These are phyloP conservation scores for Drosophila setifemur DNA, from an alignment of 1,140 invertebrate genomes.

Conservation along the genomic window DNA sequence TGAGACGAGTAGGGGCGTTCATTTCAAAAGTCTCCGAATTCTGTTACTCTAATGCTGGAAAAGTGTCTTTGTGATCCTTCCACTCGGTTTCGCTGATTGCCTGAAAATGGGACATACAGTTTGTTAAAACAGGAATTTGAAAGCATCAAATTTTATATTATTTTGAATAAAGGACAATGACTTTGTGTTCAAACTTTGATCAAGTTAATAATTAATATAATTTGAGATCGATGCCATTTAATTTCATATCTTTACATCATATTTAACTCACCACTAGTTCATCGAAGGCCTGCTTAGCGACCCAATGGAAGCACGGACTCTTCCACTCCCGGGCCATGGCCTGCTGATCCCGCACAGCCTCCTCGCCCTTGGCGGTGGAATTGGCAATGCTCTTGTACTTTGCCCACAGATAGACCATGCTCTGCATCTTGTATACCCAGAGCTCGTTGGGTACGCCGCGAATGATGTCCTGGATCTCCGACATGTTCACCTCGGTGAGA, in stretches of 20 bases:
- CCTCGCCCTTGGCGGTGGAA: conserved; percentile 24
- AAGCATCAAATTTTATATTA: no score
- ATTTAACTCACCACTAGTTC: conserved; percentile 53
- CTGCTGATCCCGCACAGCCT: conserved; percentile 38
- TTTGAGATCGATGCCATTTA: no score
- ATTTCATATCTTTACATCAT: no score
- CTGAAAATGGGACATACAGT: conserved; percentile 5
- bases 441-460: conserved; percentile 57
- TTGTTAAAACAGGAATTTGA: no score
- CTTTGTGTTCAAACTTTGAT: no score
- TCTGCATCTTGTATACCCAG: conserved; percentile 60
- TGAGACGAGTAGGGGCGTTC: not conserved
- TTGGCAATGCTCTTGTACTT: conserved; percentile 31
- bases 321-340: conserved; percentile 55
- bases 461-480: conserved; percentile 54
- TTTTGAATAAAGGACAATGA: no score
- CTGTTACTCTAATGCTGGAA: conserved; percentile 10
- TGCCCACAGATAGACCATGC: conserved; percentile 61
- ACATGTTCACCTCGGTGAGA: conserved; percentile 39
- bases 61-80: conserved; percentile 41
- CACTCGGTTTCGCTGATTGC: conserved; percentile 65
- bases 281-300: conserved; percentile 63
- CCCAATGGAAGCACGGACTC: conserved; percentile 59
- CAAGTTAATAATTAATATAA: no score
- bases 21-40: not conserved